These are phyloP conservation scores for Misgurnus anguillicaudatus DNA, from an alignment of 2,113 vertebrate genomes.

Conservation along the genomic window DNA sequence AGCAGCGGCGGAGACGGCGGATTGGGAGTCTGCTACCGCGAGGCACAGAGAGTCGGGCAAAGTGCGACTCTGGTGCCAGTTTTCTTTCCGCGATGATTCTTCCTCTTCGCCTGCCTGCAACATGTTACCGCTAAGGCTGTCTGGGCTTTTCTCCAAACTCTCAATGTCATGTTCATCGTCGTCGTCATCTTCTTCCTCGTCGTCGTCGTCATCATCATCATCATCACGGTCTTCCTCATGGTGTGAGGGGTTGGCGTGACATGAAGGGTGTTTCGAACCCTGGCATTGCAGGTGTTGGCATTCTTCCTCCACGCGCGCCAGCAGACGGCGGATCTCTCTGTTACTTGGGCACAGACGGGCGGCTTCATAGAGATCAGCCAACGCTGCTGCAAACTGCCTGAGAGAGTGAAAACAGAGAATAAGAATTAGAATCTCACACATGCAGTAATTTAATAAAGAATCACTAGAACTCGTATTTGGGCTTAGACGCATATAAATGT, in stretches of 20 bases:
- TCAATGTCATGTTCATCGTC: constrained; percentile 61
- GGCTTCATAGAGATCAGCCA: constrained; percentile 90
- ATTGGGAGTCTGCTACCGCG: constrained; percentile 67
- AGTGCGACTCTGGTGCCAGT: constrained; percentile 75
- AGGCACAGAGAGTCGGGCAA: constrained; percentile 76
- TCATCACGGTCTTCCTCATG: constrained; percentile 74
- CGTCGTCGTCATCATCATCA: constrained; percentile 42
- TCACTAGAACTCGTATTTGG: no score
- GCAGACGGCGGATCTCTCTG: constrained; percentile 88
- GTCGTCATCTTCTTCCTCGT: constrained; percentile 47
- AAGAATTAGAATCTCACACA: no score
- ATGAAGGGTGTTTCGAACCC: constrained; percentile 68
- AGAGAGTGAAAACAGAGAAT: neutral
- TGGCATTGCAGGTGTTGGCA: constrained; percentile 84
- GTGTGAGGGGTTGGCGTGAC: constrained; percentile 73
- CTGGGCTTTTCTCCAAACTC: constrained; percentile 39
- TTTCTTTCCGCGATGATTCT: constrained; percentile 62
- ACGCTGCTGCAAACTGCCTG: constrained; percentile 90
- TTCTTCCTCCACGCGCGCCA: constrained; percentile 92
- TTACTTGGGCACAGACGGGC: constrained; percentile 90
- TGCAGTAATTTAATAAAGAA: no score
- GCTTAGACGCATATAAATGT: no score
- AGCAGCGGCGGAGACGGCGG: constrained; percentile 67
- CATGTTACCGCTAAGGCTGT: constrained; percentile 40
- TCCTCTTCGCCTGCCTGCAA: constrained; percentile 54